Conservation (phyloP, 2,888 invertebrate genomes). For the Malthinus flaveolus region DNA sequence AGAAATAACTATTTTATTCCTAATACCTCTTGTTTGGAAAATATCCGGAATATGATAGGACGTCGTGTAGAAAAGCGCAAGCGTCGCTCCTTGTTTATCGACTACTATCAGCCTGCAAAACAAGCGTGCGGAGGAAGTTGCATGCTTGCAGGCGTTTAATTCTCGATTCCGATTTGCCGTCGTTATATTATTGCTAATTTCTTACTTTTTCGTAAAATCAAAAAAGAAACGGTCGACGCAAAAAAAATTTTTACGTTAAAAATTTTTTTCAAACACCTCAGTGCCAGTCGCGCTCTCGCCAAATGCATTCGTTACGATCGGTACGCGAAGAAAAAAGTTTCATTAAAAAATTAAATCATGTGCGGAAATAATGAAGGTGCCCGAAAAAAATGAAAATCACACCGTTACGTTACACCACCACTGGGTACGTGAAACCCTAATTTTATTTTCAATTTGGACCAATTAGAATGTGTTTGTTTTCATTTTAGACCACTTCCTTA, state of each 20-base stretch:
- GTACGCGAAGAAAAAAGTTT: neutral
- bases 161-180: conserved; percentile 24
- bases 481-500: conserved; percentile 51
- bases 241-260: neutral
- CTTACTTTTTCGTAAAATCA: conserved; percentile 6
- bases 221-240: conserved; percentile 7
- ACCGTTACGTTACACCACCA: conserved; percentile 13
- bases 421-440: conserved; percentile 17
- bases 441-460: neutral
- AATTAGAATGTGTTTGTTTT: neutral
- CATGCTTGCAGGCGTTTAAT: conserved; percentile 35
- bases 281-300: neutral
- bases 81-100: conserved; percentile 34
- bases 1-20: neutral
- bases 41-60: conserved; percentile 10
- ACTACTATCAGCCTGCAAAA: conserved; percentile 27
- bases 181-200: conserved; percentile 6
- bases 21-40: conserved; percentile 7
- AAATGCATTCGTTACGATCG: conserved; percentile 14
- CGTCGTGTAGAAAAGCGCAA: conserved; percentile 16
- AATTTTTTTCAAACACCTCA: neutral
- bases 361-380: conserved; percentile 32
- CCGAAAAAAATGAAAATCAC: conserved; percentile 22
- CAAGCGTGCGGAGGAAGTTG: conserved; percentile 31
- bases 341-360: conserved; percentile 14